These are phyloP conservation scores for Prunella strophiata DNA, from an alignment of 2,797 vertebrate genomes.

Conservation along the genomic window DNA sequence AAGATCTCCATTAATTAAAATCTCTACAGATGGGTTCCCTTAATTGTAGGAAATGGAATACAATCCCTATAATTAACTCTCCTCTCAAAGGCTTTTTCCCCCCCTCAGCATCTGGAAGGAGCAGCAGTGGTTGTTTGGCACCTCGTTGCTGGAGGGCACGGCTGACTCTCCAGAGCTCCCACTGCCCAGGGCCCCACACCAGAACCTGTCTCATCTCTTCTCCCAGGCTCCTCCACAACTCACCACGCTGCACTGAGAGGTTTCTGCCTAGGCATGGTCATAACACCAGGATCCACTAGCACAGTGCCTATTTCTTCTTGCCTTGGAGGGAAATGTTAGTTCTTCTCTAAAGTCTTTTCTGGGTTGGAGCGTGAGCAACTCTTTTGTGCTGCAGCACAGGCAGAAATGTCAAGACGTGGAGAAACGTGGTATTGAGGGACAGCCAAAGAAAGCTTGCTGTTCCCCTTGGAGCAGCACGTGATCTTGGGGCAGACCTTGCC, in stretches of 20 bases:
- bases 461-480: neutral
- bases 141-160: accelerated
- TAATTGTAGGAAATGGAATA: conserved; percentile 54
- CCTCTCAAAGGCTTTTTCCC: neutral
- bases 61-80: conserved; percentile 44
- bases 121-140: neutral
- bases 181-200: neutral
- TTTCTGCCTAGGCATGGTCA: neutral
- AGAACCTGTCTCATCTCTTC: neutral
- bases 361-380: neutral
- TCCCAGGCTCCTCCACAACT: neutral
- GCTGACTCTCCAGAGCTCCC: neutral
- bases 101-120: neutral
- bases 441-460: neutral
- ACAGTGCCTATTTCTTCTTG: accelerated
- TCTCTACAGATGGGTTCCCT: conserved; percentile 28
- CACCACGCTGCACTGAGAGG: accelerated
- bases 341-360: neutral
- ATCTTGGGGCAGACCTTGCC: neutral
- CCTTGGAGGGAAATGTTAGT: accelerated
- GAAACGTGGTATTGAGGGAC: neutral
- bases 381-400: neutral
- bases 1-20: conserved; percentile 64
- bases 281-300: accelerated
- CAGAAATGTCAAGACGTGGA: neutral